Percentiles rank a stretch among this genome's conserved stretches.
phyloP scores from a whole-genome alignment of 2,113 vertebrate genomes.

The Gnathonemus longibarbis region DNA sequence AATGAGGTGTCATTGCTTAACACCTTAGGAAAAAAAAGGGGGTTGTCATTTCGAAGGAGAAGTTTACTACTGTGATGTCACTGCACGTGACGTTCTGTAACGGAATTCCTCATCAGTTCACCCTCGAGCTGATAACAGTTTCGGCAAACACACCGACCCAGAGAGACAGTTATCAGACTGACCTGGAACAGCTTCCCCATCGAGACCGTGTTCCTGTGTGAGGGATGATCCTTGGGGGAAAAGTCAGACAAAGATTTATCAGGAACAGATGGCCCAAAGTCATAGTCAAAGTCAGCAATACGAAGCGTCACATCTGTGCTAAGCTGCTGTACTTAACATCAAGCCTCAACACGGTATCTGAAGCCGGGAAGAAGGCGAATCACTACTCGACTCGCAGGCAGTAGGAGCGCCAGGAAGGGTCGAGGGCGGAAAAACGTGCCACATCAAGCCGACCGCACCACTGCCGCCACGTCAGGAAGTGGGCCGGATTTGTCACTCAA shows the following conservation, averaged over 20 bases:
- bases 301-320: background rate
- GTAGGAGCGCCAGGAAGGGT: background rate
- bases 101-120: background rate
- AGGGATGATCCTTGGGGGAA: background rate
- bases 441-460: background rate
- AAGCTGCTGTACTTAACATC: background rate
- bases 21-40: background rate
- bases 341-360: background rate
- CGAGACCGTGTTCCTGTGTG: background rate
- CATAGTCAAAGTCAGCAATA: background rate
- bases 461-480: background rate
- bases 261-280: background rate
- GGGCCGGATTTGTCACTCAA: background rate
- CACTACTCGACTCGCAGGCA: background rate
- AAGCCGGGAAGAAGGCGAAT: background rate
- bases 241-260: background rate
- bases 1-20: background rate
- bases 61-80: background rate
- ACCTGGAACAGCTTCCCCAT: background rate
- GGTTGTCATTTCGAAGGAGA: background rate
- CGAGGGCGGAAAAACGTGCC: background rate
- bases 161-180: background rate
- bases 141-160: background rate
- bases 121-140: background rate
- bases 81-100: background rate